Conservation (phyloP, 2,888 invertebrate species). For the Scaptomyza parva region DNA sequence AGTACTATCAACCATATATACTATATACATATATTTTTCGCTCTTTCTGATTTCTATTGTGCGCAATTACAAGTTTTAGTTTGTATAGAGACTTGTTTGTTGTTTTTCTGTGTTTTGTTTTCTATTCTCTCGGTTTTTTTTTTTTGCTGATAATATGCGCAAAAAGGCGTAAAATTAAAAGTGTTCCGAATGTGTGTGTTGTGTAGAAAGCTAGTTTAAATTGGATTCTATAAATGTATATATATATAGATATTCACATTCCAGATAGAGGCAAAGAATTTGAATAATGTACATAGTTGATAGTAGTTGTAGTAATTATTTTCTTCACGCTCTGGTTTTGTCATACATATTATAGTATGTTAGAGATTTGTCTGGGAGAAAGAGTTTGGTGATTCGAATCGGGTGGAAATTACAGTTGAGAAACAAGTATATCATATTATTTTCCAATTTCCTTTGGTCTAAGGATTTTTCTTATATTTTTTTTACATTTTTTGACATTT, state of each 20-base stretch:
- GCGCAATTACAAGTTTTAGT: constrained; percentile 5
- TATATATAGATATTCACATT: not conserved
- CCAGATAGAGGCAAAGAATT: not conserved
- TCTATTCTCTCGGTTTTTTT: not conserved
- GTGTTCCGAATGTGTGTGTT: constrained; percentile 4
- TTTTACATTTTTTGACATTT: too few relatives aligned
- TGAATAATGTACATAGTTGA: not conserved
- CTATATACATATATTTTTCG: not conserved
- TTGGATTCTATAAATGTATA: not conserved
- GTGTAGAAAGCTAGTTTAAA: not conserved
- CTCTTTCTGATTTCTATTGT: constrained; percentile 10
- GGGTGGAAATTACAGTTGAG: too few relatives aligned
- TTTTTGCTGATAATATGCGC: constrained; percentile 3
- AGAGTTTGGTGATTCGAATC: too few relatives aligned
- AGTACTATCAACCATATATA: constrained; percentile 6
- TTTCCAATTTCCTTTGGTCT: not conserved
- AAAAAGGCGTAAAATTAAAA: not conserved
- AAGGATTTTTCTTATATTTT: too few relatives aligned
- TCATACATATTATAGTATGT: not conserved
- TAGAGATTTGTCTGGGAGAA: too few relatives aligned
- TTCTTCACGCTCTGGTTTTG: not conserved
- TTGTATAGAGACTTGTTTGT: not conserved
- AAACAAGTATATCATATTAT: too few relatives aligned
- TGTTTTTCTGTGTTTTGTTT: not conserved
- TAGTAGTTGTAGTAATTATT: not conserved